A percentile compares a stretch with the other conserved stretches of the same genome.
phyloP scores from a whole-genome alignment of 2,888 invertebrate genomes.

The Pseudococcus viburni region DNA sequence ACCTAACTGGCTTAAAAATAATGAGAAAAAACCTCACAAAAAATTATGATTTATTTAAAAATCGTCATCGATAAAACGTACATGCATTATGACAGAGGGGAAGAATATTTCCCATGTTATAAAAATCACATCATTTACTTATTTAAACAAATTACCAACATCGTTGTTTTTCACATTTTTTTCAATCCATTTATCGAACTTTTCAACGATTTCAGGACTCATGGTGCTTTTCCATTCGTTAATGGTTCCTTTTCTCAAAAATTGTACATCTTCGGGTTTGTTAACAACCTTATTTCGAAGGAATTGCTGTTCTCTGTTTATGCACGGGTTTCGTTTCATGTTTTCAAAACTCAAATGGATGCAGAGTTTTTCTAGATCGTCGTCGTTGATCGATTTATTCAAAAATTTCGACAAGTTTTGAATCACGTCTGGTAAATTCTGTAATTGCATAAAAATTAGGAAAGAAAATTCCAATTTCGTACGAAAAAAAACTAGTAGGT shows the following conservation, averaged over 20 bases:
- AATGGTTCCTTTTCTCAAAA: conserved; percentile 12
- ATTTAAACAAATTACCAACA: not conserved
- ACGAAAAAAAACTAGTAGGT: too few species aligned
- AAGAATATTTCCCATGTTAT: too few species aligned
- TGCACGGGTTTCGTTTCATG: not conserved
- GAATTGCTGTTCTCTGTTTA: not conserved
- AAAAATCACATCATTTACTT: not conserved
- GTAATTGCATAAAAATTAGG: too few species aligned
- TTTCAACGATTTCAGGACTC: not conserved
- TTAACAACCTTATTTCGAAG: conserved; percentile 3
- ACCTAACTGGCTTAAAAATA: too few species aligned
- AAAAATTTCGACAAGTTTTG: not conserved
- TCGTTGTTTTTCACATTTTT: not conserved
- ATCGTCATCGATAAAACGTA: too few species aligned
- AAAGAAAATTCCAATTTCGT: too few species aligned
- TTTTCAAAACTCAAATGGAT: not conserved
- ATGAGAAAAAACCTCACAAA: too few species aligned
- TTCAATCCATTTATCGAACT: not conserved
- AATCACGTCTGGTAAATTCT: conserved; percentile 25
- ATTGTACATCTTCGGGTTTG: not conserved
- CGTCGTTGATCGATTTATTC: not conserved
- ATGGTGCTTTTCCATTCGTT: not conserved
- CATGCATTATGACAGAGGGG: too few species aligned
- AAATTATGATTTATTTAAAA: too few species aligned
- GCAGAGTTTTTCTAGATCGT: not conserved